Evolutionary conservation across 2,888 invertebrate species (phyloP).

Genomic region (Ophonus ardosiacus): DNA sequence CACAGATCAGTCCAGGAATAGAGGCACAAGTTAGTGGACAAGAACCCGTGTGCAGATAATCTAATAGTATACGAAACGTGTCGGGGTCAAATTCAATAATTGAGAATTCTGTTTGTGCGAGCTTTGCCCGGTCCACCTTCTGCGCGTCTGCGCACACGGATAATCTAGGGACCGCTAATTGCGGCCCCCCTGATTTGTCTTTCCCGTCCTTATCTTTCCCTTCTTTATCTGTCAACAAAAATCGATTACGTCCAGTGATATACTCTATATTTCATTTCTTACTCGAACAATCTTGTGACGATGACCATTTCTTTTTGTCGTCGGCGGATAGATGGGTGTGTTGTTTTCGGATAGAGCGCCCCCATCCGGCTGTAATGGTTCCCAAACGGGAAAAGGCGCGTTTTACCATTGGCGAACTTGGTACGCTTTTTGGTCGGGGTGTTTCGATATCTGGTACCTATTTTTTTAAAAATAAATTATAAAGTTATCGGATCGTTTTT

Average conservation of each 20-base stretch:
- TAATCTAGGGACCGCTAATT: slow-evolving; percentile 90
- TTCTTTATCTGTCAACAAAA: slow-evolving; percentile 82
- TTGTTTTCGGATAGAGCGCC: slow-evolving; percentile 90
- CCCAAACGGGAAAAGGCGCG: slow-evolving; percentile 93
- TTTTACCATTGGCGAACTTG: slow-evolving; percentile 95
- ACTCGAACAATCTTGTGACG: slow-evolving; percentile 93
- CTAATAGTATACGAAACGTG: slow-evolving; percentile 92
- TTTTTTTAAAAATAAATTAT: background rate
- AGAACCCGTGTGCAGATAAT: slow-evolving; percentile 95
- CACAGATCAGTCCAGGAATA: slow-evolving; percentile 94
- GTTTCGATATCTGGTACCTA: slow-evolving; percentile 90
- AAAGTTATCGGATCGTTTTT: background rate
- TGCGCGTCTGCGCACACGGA: slow-evolving; percentile 96
- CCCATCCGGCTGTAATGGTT: slow-evolving; percentile 94
- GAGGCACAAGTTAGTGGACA: slow-evolving; percentile 94
- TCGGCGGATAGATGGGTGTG: slow-evolving; percentile 90
- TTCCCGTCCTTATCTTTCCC: slow-evolving; percentile 88
- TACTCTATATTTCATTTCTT: slow-evolving; percentile 73
- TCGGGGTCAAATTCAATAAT: slow-evolving; percentile 97
- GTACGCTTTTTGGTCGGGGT: slow-evolving; percentile 93
- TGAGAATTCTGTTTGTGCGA: slow-evolving; percentile 96
- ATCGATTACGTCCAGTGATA: slow-evolving; percentile 33
- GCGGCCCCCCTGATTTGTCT: slow-evolving; percentile 84
- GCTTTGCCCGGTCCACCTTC: slow-evolving; percentile 93
- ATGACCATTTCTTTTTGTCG: slow-evolving; percentile 94